A percentile compares a stretch with the other conserved stretches of the same genome.
phyloP scores from a whole-genome alignment of 1,140 invertebrate genomes.

The Littorina saxatilis region DNA sequence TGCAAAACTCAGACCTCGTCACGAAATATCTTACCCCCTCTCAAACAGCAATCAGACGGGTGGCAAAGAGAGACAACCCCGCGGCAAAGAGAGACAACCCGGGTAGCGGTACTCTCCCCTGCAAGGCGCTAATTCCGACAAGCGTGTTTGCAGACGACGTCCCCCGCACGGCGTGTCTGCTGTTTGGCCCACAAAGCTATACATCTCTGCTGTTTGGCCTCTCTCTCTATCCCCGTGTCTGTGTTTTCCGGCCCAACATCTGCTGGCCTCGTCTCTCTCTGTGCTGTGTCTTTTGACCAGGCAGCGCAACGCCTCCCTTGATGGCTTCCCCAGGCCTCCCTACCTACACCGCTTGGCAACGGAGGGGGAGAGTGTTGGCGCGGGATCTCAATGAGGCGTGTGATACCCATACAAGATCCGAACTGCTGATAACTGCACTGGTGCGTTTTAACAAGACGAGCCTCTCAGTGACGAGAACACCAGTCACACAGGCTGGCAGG shows the following conservation, averaged over 20 bases:
- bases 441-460: slow-evolving; percentile 33
- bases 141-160: slow-evolving; percentile 6
- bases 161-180: neutral
- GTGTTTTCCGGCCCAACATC: slow-evolving; percentile 17
- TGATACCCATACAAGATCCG: slow-evolving; percentile 39
- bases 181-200: too few species aligned
- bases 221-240: neutral
- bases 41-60: neutral
- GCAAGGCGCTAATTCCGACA: slow-evolving; percentile 27
- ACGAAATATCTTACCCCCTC: slow-evolving; percentile 21
- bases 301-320: neutral
- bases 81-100: neutral
- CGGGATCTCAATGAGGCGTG: slow-evolving; percentile 29
- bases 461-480: slow-evolving; percentile 6
- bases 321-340: slow-evolving; percentile 20
- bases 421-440: slow-evolving; percentile 25
- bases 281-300: slow-evolving; percentile 19
- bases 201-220: neutral
- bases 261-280: neutral
- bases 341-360: slow-evolving; percentile 12
- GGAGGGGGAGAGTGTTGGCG: slow-evolving; percentile 3
- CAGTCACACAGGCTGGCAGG: neutral
- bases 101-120: neutral
- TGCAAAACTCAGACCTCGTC: neutral
- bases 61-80: neutral